Conservation (phyloP, 2,113 vertebrate species). For the Phaethornis superciliosus region DNA sequence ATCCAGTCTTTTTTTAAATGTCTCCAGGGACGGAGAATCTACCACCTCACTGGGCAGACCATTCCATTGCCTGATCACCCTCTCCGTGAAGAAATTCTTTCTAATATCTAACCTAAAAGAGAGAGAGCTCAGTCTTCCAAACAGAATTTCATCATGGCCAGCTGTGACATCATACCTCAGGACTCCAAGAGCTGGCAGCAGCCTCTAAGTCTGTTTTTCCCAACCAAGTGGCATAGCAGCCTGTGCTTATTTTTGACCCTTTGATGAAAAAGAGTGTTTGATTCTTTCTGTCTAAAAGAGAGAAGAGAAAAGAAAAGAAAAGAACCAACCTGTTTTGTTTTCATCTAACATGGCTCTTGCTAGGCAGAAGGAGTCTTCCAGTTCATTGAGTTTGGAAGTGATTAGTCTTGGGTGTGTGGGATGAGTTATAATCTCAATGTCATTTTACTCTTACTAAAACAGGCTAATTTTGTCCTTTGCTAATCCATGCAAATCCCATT, state of each 20-base stretch:
- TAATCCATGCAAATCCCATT: slow-evolving; percentile 33
- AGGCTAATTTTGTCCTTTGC: slow-evolving; percentile 19
- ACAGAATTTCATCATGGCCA: neutral
- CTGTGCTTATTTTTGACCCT: neutral
- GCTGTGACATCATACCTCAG: neutral
- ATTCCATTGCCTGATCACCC: too few species aligned
- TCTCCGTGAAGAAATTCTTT: too few species aligned
- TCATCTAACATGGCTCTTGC: neutral
- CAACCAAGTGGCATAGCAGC: neutral
- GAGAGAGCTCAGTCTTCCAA: neutral
- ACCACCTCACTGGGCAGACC: too few species aligned
- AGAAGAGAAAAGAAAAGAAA: neutral
- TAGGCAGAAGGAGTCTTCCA: neutral
- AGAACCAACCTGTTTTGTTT: neutral
- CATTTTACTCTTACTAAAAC: slow-evolving; percentile 17
- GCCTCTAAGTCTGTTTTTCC: neutral
- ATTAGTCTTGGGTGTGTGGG: slow-evolving; percentile 23
- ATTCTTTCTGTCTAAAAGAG: neutral
- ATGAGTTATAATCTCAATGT: slow-evolving; percentile 32
- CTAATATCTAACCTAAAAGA: too few species aligned
- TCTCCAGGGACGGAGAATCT: too few species aligned
- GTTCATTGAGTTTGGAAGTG: slow-evolving; percentile 4
- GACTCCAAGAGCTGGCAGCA: neutral
- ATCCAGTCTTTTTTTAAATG: too few species aligned
- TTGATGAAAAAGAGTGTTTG: neutral